Evolutionary conservation across 2,888 invertebrate genomes (phyloP), one percentile per base, ranked within the genome.

Genomic region (Halictus ligatus): DNA sequence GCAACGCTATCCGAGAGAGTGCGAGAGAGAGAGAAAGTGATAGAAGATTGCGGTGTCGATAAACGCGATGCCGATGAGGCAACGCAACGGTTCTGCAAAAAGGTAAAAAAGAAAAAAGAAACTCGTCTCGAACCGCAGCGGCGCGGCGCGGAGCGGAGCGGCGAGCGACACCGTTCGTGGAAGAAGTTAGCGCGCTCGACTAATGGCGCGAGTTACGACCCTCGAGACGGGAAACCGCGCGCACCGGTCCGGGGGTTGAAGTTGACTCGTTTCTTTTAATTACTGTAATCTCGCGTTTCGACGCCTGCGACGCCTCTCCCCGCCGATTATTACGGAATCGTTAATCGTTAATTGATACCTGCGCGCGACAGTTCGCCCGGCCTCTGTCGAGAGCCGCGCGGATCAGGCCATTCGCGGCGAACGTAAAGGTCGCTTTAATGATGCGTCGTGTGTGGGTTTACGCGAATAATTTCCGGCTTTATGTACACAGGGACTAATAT

Each of bases 41-140:
- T 8, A 43, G 82, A 78, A 83, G 84, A 84, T 84, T 72, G 83
- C 78, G 78, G 83, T 58, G 78, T 83, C 84, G 83, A 83, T 84
- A 84, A 84, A 83, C 75, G 75, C 35, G 73, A 48, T 25, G 50
- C 75, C 75, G 75, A 71, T 64, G 78, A 72, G 60, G 83, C 78
- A 67, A 79, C 75, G 78, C 67, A 69, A 48, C 73, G 74, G 29
- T n/a, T 13, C 64, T 50, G 13, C 60, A 60, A 78, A 73, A 79
- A 72, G 67, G 75, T 58, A 78, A 83, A 58, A 50, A 35, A 43
- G 2, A 43, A 48, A 75, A 78, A 75, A 73, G 78, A 67, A 83
- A 85, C 72, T 43, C n/a, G 48, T 67, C 67, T 8, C 35, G 67
- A 67, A 67, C 67, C 67, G 67, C 67, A 67, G 35, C 67, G n/a